Evolutionary conservation across 2,797 vertebrate genomes (phyloP).

Genomic region (Coendou prehensilis): DNA sequence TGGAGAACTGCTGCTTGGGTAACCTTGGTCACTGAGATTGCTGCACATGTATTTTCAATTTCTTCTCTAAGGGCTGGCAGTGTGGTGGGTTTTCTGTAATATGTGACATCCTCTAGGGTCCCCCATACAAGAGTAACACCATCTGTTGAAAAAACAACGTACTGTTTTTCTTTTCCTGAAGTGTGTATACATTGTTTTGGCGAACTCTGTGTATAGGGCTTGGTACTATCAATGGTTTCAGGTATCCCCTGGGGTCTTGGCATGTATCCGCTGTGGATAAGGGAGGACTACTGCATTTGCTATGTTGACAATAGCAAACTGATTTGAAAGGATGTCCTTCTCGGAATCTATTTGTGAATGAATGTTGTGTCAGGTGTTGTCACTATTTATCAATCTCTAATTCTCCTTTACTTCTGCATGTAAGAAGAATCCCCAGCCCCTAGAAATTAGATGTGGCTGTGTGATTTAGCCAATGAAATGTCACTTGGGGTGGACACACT

Average conservation of each 20-base stretch:
- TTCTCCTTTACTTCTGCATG: neutral
- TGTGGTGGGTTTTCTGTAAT: neutral
- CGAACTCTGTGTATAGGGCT: neutral
- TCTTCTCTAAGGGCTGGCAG: neutral
- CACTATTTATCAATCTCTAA: neutral
- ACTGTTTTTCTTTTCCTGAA: neutral
- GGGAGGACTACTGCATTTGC: neutral
- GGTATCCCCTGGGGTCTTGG: neutral
- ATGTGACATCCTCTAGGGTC: neutral
- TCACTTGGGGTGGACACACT: neutral
- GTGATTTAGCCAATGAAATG: neutral
- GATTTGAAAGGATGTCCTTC: conserved; percentile 5
- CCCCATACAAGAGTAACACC: too few relatives aligned
- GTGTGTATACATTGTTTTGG: neutral
- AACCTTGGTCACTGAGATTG: too few relatives aligned
- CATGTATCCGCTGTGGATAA: neutral
- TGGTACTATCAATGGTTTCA: neutral
- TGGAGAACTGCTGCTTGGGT: too few relatives aligned
- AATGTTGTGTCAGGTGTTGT: conserved; percentile 3
- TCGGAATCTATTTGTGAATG: neutral
- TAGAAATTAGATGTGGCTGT: conserved; percentile 13
- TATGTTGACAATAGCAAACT: neutral
- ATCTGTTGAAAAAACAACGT: neutral
- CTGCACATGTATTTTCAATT: neutral
- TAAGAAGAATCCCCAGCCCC: neutral